Evolutionary conservation across 1,140 invertebrate genomes (phyloP), one percentile per base, ranked within the genome.

Genomic region (Drosophila pseudoobscura): DNA sequence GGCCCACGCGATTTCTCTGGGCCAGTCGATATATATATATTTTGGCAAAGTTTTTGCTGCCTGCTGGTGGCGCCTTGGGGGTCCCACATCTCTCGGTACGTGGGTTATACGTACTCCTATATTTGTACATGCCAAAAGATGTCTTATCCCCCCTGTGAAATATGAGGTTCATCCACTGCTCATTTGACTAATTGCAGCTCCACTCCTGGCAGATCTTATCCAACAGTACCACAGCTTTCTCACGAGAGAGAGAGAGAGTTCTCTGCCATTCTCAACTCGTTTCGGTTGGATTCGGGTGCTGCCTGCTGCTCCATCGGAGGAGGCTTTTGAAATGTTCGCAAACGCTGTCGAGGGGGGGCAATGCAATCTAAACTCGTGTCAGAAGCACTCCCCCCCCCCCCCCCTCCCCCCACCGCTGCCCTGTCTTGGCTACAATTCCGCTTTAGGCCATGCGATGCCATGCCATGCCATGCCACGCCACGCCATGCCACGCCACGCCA

Each of bases 111-210:
- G 8, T 47, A 20, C 20, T 20, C 20, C 9, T 55, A 13, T 44
- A 52, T 52, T 69, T 47, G 52, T 70, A 65, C 65, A 59, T 64
- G 76, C 63, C 61, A 75, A 43, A 56, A 58, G 51, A 71, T 13
- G 35, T 13, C 8, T 59, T 55, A 78, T 70, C 64, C 66, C 17
- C 17, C 29, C 7, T 39, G 26, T 68, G 75, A 78, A 83, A 78
- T 78, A 83, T 83, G 74, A 26, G 35, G 71, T 64, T 60, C 45
- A 57, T 65, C 64, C 82, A 57, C 71, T 80, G 57, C 46, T 71
- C 71, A 75, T 85, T 75, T 71, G 52, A 45, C 65, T 84, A 83
- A 84, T 83, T 83, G 72, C 65, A 75, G 51, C 35, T 55, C 47
- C 11, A 9, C 39, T 17, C 4, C 11, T 24, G 6, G 43, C 29